These are phyloP conservation scores for Habropoda laboriosa DNA, from an alignment of 1,140 invertebrate genomes.

Conservation along the genomic window DNA sequence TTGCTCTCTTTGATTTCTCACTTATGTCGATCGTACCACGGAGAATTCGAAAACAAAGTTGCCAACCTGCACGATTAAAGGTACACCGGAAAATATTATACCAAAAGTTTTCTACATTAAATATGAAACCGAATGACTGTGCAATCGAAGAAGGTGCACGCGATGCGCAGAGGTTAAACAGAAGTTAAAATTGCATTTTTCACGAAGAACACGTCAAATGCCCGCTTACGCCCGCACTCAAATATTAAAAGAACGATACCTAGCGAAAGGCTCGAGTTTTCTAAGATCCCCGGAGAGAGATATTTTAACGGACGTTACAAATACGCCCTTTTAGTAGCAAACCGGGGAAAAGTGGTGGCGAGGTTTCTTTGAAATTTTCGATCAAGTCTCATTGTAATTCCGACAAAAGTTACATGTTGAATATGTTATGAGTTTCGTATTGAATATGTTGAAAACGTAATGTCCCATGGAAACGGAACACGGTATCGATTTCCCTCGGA, in stretches of 20 bases:
- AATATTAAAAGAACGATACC: constrained; percentile 16
- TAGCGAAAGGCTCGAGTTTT: not conserved
- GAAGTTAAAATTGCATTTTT: constrained; percentile 23
- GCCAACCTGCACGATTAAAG: no score
- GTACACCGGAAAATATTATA: no score
- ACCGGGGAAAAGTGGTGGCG: no score
- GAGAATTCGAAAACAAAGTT: not conserved
- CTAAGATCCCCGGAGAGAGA: not conserved
- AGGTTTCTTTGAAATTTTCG: constrained; percentile 22
- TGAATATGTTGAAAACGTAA: constrained; percentile 37
- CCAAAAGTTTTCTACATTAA: no score
- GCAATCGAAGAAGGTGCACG: not conserved
- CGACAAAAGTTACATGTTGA: constrained; percentile 17
- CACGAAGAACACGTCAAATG: constrained; percentile 2
- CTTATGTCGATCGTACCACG: no score
- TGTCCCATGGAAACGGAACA: constrained; percentile 1
- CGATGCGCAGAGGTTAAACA: not conserved
- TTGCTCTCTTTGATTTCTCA: not conserved
- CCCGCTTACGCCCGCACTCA: not conserved
- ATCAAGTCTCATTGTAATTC: constrained; percentile 29
- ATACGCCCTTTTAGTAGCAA: not conserved
- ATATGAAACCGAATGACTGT: not conserved
- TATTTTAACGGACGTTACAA: constrained; percentile 4
- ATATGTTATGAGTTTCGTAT: constrained; percentile 31
- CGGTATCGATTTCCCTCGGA: not conserved